Evolutionary conservation across 2,797 vertebrate species (phyloP).

Genomic region (Scomberomorus guttatus): DNA sequence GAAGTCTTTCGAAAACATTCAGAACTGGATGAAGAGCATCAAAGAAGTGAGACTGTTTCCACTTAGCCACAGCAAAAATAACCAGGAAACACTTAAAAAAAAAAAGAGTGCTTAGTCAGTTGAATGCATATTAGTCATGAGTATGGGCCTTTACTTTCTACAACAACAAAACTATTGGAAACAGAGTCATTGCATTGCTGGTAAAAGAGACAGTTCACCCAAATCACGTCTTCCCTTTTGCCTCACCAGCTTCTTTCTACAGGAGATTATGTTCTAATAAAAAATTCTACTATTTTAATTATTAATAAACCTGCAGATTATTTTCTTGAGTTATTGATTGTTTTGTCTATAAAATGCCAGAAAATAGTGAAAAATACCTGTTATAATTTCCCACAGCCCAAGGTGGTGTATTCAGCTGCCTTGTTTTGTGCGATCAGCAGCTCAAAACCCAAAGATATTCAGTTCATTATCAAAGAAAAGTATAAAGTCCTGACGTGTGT

Average conservation of each 20-base stretch:
- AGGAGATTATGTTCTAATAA: no score
- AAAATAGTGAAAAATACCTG: no score
- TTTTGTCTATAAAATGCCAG: no score
- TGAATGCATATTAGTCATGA: conserved; percentile 16
- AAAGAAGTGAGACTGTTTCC: conserved; percentile 87
- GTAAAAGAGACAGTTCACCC: background rate
- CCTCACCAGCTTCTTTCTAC: background rate
- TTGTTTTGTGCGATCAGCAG: no score
- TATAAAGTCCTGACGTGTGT: no score
- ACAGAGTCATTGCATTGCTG: background rate
- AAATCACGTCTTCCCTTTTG: background rate
- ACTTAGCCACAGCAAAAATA: background rate
- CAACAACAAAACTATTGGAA: background rate
- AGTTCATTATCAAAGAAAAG: no score
- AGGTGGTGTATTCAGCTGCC: no score
- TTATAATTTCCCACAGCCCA: no score
- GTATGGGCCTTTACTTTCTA: background rate
- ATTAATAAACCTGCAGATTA: no score
- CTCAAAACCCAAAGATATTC: no score
- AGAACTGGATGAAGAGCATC: conserved; percentile 99
- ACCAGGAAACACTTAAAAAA: conserved; percentile 3
- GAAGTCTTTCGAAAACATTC: conserved; percentile 96
- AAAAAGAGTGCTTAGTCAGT: conserved; percentile 17
- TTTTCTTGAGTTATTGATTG: no score
- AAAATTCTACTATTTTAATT: no score